These are phyloP conservation scores for Philonicus albiceps DNA, from an alignment of 2,888 invertebrate species.

Conservation along the genomic window DNA sequence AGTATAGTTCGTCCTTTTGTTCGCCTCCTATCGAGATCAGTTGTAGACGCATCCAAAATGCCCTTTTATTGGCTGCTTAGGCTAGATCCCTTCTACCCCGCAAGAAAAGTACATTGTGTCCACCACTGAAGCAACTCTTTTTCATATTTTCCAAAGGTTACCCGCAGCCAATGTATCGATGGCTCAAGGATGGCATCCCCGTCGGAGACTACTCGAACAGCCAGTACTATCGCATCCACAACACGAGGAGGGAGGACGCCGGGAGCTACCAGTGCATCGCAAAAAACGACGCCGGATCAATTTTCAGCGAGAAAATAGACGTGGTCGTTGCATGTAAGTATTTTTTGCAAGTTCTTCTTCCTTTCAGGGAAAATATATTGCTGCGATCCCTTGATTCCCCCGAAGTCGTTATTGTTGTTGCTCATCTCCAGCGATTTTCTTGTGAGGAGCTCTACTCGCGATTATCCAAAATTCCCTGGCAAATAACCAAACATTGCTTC, in stretches of 20 bases:
- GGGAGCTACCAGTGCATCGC: slow-evolving; percentile 94
- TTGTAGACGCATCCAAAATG: not conserved
- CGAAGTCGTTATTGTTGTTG: not conserved
- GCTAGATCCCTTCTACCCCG: not conserved
- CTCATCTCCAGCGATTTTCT: not conserved
- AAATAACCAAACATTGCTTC: not conserved
- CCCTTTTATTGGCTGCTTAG: not conserved
- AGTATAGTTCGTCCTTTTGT: not conserved
- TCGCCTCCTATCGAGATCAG: not conserved
- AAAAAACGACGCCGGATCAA: slow-evolving; percentile 88
- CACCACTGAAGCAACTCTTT: not conserved
- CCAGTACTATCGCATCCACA: slow-evolving; percentile 82
- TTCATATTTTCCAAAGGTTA: slow-evolving; percentile 70
- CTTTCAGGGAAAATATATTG: not conserved
- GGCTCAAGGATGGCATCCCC: slow-evolving; percentile 86
- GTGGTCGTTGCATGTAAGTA: slow-evolving; percentile 93
- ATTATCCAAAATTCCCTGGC: not conserved
- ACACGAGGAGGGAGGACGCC: slow-evolving; percentile 81
- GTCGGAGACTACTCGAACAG: slow-evolving; percentile 83
- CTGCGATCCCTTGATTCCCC: not conserved
- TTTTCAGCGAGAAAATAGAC: slow-evolving; percentile 89
- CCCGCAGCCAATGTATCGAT: slow-evolving; percentile 91
- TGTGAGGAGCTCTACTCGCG: not conserved
- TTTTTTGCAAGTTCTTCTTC: not conserved
- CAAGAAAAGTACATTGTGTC: not conserved